Evolutionary conservation across 2,888 invertebrate species (phyloP).

Genomic region (Clivina fossor): DNA sequence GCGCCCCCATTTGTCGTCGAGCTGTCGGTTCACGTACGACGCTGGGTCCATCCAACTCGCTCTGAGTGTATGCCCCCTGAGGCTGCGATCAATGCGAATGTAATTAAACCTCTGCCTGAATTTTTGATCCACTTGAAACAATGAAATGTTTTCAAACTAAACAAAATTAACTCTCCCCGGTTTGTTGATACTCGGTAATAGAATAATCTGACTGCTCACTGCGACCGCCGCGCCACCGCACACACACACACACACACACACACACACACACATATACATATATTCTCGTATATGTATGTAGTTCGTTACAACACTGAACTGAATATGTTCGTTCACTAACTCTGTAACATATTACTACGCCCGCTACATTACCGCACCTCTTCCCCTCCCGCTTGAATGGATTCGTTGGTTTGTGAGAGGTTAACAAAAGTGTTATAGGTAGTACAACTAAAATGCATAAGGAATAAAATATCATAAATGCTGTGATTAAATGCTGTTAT

Average conservation of each 20-base stretch:
- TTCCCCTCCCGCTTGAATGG: no score
- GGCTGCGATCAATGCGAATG: slow-evolving; percentile 57
- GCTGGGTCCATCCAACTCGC: neutral
- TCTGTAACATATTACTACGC: neutral
- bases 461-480: no score
- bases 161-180: slow-evolving; percentile 63
- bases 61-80: slow-evolving; percentile 39
- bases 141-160: slow-evolving; percentile 69
- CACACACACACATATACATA: neutral
- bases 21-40: no score
- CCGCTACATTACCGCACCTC: neutral
- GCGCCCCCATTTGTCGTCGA: no score
- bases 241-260: neutral
- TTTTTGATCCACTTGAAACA: slow-evolving; percentile 69
- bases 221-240: slow-evolving; percentile 5
- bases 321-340: no score
- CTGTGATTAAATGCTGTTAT: no score
- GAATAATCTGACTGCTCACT: slow-evolving; percentile 60
- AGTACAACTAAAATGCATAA: no score
- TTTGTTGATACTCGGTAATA: slow-evolving; percentile 69
- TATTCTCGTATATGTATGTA: neutral
- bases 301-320: neutral
- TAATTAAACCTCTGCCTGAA: slow-evolving; percentile 66
- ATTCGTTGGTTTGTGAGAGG: no score
- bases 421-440: no score